A percentile compares a stretch with the other conserved stretches of the same genome.
Conservation (phyloP, 2,113 vertebrate species). For the Mustela nigripes region DNA sequence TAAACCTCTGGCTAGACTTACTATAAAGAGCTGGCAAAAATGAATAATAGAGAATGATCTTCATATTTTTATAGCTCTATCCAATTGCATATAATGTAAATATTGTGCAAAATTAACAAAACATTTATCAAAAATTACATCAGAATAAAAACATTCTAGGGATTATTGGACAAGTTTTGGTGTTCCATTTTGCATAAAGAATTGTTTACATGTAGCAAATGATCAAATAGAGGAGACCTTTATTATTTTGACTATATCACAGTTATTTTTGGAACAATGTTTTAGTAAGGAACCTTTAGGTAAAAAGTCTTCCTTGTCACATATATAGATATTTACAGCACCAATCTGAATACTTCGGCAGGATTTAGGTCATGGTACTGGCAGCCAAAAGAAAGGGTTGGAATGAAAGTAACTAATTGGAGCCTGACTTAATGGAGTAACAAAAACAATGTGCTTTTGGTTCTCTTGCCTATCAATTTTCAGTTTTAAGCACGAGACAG, state of each 20-base stretch:
- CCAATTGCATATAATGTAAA: not conserved
- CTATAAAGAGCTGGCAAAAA: not conserved
- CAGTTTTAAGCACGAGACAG: not conserved
- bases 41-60: not conserved
- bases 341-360: not conserved
- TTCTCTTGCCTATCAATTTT: not conserved
- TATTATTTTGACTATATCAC: not conserved
- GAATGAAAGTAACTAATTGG: not conserved
- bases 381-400: not conserved
- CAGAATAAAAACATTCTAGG: not conserved
- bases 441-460: not conserved
- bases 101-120: not conserved
- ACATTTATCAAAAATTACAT: not conserved
- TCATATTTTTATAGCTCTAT: not conserved
- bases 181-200: not conserved
- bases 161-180: not conserved
- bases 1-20: not conserved
- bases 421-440: slow-evolving; percentile 23
- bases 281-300: not conserved
- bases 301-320: not conserved
- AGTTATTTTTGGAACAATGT: not conserved
- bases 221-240: not conserved
- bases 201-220: not conserved
- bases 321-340: not conserved
- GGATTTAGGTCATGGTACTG: not conserved